A percentile compares a stretch with the other conserved stretches of the same genome.
Evolutionary conservation across 2,888 invertebrate genomes (phyloP).

Genomic region (Aporophyla nigra): DNA sequence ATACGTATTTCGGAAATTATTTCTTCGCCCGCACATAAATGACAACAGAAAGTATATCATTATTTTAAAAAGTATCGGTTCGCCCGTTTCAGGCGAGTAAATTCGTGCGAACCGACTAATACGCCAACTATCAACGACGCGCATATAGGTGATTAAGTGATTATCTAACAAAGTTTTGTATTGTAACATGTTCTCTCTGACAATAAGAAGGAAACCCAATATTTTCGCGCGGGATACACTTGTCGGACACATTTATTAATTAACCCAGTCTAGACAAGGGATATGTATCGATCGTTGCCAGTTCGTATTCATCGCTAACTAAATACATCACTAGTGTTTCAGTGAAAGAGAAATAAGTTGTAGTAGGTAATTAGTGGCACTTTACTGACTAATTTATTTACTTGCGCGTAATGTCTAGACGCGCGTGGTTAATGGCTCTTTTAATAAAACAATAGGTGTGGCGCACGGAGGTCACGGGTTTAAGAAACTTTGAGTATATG

Average conservation of each 20-base stretch:
- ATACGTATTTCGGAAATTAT: no score
- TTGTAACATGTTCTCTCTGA: constrained; percentile 62
- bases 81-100: no score
- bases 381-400: constrained; percentile 85
- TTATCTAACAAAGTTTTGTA: constrained; percentile 61
- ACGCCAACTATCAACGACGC: constrained; percentile 41
- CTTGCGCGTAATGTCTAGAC: constrained; percentile 84
- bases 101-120: no score
- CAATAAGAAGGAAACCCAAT: constrained; percentile 68
- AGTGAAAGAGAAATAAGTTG: constrained; percentile 79
- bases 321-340: constrained; percentile 74
- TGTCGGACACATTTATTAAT: constrained; percentile 77
- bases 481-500: constrained; percentile 65
- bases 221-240: constrained; percentile 71
- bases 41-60: no score
- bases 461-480: constrained; percentile 70
- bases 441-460: constrained; percentile 81
- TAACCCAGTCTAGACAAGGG: constrained; percentile 77
- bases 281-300: constrained; percentile 71
- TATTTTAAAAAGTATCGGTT: no score
- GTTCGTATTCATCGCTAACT: constrained; percentile 70
- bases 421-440: constrained; percentile 78
- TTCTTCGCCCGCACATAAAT: no score
- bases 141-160: constrained; percentile 52
- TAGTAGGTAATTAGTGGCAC: constrained; percentile 82